phyloP scores from a whole-genome alignment of 2,888 invertebrate species.

The Petrolisthes manimaculis region DNA sequence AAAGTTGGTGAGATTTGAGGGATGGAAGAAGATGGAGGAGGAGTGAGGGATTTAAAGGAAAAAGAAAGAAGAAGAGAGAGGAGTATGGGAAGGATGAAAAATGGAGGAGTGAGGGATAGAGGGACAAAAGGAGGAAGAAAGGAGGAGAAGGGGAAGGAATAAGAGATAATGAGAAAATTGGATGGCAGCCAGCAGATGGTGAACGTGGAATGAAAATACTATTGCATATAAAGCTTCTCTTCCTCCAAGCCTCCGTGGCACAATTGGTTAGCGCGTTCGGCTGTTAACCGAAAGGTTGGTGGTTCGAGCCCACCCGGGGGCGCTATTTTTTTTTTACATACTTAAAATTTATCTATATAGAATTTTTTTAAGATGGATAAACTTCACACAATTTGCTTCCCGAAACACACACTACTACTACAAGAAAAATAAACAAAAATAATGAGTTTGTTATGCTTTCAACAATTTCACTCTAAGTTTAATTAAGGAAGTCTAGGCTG shows the following conservation, averaged over 20 bases:
- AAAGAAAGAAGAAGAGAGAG: neutral
- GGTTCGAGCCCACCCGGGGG: constrained; percentile 66
- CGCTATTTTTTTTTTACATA: constrained; percentile 19
- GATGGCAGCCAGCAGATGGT: neutral
- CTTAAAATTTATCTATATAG: no score
- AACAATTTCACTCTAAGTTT: no score
- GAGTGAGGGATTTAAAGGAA: neutral
- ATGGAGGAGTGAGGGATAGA: neutral
- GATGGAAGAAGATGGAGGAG: neutral
- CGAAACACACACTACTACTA: no score
- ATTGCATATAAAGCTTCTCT: no score
- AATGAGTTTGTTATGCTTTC: no score
- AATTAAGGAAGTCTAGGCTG: no score
- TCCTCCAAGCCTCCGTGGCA: constrained; percentile 61
- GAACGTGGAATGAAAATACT: neutral
- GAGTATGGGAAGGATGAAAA: neutral
- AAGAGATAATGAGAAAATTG: neutral
- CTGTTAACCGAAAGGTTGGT: constrained; percentile 66
- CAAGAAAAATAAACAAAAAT: no score
- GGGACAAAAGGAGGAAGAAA: neutral
- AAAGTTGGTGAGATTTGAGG: neutral
- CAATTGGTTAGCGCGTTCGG: constrained; percentile 66
- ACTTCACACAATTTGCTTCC: no score
- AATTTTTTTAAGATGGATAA: no score
- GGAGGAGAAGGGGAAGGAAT: neutral